These are phyloP conservation scores for Vannuccia rotundouncinata DNA, from an alignment of 2,888 invertebrate species.

Conservation along the genomic window DNA sequence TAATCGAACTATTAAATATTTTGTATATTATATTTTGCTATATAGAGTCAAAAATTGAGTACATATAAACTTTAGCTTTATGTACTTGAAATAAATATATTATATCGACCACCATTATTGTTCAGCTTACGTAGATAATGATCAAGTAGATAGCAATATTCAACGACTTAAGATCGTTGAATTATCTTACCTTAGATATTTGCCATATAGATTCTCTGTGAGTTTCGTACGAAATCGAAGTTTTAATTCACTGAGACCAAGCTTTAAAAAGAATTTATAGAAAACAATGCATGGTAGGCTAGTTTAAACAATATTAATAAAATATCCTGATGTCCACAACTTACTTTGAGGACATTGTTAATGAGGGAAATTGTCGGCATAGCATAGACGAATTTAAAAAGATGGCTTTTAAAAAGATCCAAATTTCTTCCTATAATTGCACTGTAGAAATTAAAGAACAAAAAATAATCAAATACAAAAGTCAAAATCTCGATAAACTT, in stretches of 20 bases:
- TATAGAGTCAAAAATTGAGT: no score
- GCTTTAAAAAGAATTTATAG: constrained; percentile 61
- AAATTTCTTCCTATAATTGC: constrained; percentile 83
- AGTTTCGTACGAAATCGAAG: constrained; percentile 80
- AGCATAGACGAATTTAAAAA: constrained; percentile 71
- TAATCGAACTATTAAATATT: no score
- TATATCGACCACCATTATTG: no score
- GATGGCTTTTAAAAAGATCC: constrained; percentile 67
- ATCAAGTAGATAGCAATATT: no score
- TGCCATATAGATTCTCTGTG: constrained; percentile 75
- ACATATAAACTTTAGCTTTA: no score
- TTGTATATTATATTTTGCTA: no score
- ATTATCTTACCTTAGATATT: constrained; percentile 78
- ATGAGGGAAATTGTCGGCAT: constrained; percentile 88
- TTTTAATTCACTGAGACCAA: constrained; percentile 86
- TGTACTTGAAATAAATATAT: no score
- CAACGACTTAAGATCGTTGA: not conserved
- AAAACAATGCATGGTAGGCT: no score
- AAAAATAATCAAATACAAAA: constrained; percentile 31
- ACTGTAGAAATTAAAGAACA: constrained; percentile 61
- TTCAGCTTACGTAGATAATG: no score
- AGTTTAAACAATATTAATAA: no score
- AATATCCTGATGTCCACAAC: no score
- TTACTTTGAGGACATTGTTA: constrained; percentile 78
- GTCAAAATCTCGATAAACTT: no score